Base-by-base conservation (phyloP, 2,797 vertebrate genomes). In the Hyperoplus immaculatus region DNA sequence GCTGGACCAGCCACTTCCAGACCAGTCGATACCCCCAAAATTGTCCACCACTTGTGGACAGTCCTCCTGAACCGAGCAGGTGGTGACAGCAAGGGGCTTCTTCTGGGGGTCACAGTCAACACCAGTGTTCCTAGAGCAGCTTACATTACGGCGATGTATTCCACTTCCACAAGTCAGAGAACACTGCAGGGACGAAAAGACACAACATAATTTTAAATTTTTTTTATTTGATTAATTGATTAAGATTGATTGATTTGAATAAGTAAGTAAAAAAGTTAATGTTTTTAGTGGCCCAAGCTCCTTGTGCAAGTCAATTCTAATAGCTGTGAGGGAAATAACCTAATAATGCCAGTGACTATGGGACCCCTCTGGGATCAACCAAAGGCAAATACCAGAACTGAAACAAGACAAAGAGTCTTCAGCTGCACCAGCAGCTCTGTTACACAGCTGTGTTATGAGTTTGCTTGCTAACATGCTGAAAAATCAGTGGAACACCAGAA, bases 1-100 rank as follows among this genome's bases (percentile, higher is more conserved):
- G 92, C 96, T 97, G 8, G 95, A 95, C 56, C 94, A 96, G 4
- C 98, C 98, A 0, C 98, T 99, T 67, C 97, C 98, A 0, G 97
- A 98, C 95, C 94, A 96, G 50, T 99, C 97, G 0, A 36, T 12
- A 0, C 81, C 73, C 29, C 89, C 93, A 12, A 88, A 76, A 0
- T 65, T 73, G 54, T 96, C 95, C 0, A 18, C 16, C 0, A 63
- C 11, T 53, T 15, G 42, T 0, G 78, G 92, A 83, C 98, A 99
- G 60, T 86, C 90, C 0, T 85, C 90, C 0, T 85, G 92, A 69
- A 81, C 1, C 50, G 79, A 53, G 86, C 98, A 99, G 5, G 58
- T 0, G 0, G 67, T 53, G 57, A 91, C 55, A 0, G 83, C 46
- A 1, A 64, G 57, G 0, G 98, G 97, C 72, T 89, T 95, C 51